Conservation (phyloP, 2,888 invertebrate genomes). For the Scaptomyza cyrtandrae region DNA sequence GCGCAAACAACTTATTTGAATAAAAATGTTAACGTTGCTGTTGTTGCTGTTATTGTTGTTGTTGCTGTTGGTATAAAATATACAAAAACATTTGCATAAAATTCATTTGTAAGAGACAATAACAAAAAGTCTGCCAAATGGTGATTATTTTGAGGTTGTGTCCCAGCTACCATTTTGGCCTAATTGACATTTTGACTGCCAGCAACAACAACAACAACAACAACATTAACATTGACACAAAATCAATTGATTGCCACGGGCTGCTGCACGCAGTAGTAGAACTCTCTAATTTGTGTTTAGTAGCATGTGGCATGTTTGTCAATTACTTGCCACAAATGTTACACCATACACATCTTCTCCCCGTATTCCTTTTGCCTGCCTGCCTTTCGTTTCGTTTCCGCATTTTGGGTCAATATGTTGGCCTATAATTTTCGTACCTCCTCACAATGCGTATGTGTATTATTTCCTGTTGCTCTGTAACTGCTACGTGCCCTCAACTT, state of each 20-base stretch:
- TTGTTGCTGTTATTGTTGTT: background rate
- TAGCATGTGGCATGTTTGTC: conserved; percentile 78
- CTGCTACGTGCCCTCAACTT: conserved; percentile 63
- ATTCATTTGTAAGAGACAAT: conserved; percentile 39
- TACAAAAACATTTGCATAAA: conserved; percentile 61
- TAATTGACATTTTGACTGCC: conserved; percentile 73
- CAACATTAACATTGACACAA: conserved; percentile 39
- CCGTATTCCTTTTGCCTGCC: background rate
- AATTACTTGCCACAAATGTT: conserved; percentile 63
- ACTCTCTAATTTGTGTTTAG: conserved; percentile 75
- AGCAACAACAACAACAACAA: conserved; percentile 22
- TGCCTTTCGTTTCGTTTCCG: conserved; percentile 6
- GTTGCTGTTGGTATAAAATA: background rate
- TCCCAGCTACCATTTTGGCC: conserved; percentile 4
- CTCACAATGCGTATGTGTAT: conserved; percentile 74
- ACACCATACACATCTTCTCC: background rate
- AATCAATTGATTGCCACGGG: conserved; percentile 71
- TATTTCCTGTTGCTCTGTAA: conserved; percentile 60
- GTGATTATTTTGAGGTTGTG: conserved; percentile 19
- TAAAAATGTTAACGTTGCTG: conserved; percentile 35
- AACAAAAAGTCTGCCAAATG: conserved; percentile 43
- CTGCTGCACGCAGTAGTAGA: conserved; percentile 31
- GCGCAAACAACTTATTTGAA: conserved; percentile 53
- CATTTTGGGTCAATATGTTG: conserved; percentile 57
- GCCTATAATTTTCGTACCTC: conserved; percentile 53